These are phyloP conservation scores for Pammene fasciana DNA, from an alignment of 2,888 invertebrate species.

Conservation along the genomic window DNA sequence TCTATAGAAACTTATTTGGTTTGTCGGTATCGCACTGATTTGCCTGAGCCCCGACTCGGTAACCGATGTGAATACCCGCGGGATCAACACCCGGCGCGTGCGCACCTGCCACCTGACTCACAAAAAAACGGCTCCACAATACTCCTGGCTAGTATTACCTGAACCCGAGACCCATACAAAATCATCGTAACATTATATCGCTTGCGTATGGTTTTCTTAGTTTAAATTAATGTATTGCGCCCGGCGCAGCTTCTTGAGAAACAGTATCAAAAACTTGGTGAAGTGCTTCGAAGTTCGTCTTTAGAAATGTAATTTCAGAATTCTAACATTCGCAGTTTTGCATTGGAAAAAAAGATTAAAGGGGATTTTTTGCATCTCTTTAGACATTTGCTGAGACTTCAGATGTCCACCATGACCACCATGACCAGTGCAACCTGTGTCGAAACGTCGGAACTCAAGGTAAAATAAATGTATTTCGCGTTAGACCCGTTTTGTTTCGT, in stretches of 20 bases:
- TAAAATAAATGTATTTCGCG: no score
- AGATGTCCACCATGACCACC: no score
- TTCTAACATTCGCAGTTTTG: not conserved
- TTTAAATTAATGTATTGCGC: not conserved
- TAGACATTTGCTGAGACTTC: no score
- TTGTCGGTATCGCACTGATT: not conserved
- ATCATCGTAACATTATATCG: not conserved
- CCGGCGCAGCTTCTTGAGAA: not conserved
- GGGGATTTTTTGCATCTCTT: no score
- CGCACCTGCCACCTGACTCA: constrained; percentile 26
- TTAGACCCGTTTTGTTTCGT: no score
- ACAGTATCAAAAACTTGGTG: no score
- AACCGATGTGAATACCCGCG: not conserved
- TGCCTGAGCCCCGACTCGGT: not conserved
- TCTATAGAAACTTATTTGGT: no score
- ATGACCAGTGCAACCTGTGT: no score
- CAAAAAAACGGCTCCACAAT: not conserved
- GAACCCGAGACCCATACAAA: not conserved
- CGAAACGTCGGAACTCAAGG: no score
- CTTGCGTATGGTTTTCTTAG: not conserved
- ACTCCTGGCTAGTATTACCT: no score
- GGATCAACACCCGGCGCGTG: constrained; percentile 26
- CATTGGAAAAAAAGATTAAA: no score
- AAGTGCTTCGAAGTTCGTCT: not conserved
- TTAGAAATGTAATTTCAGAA: not conserved